Percentiles rank a stretch among this genome's conserved stretches.
phyloP scores from a whole-genome alignment of 2,113 vertebrate genomes.

The Phycodurus eques region DNA sequence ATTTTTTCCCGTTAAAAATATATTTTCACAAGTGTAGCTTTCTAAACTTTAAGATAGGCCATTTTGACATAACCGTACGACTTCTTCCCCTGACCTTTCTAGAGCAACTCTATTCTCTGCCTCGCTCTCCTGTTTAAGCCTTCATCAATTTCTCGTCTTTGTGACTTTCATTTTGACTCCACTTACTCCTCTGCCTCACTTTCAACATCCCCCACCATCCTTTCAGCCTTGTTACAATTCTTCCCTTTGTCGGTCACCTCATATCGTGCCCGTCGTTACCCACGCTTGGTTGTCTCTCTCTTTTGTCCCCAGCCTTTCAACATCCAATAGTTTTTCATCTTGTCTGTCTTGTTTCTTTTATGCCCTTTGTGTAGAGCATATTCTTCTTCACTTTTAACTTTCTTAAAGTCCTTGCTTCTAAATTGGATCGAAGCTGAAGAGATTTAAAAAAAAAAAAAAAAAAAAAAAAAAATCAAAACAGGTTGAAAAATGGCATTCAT shows the following conservation, averaged over 20 bases:
- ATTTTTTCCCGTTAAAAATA: too few species aligned
- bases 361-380: neutral
- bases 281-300: slow-evolving; percentile 16
- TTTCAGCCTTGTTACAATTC: slow-evolving; percentile 4
- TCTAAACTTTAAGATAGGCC: too few species aligned
- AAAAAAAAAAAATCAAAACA: slow-evolving; percentile 30
- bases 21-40: too few species aligned
- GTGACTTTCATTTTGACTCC: neutral
- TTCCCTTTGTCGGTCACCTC: slow-evolving; percentile 6
- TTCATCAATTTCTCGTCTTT: neutral
- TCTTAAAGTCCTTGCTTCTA: slow-evolving; percentile 6
- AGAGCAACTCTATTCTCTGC: slow-evolving; percentile 1
- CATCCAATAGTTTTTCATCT: neutral
- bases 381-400: slow-evolving; percentile 11
- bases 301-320: neutral
- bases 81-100: slow-evolving; percentile 13
- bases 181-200: slow-evolving; percentile 10
- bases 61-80: neutral
- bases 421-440: slow-evolving; percentile 38
- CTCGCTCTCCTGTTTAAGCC: slow-evolving; percentile 7
- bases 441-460: slow-evolving; percentile 26
- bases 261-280: slow-evolving; percentile 14
- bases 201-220: slow-evolving; percentile 4
- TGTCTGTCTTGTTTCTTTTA: neutral
- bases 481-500: slow-evolving; percentile 17